Evolutionary conservation across 2,113 vertebrate genomes (phyloP), one percentile per base, ranked within the genome.

Genomic region (Vireo altiloquus): DNA sequence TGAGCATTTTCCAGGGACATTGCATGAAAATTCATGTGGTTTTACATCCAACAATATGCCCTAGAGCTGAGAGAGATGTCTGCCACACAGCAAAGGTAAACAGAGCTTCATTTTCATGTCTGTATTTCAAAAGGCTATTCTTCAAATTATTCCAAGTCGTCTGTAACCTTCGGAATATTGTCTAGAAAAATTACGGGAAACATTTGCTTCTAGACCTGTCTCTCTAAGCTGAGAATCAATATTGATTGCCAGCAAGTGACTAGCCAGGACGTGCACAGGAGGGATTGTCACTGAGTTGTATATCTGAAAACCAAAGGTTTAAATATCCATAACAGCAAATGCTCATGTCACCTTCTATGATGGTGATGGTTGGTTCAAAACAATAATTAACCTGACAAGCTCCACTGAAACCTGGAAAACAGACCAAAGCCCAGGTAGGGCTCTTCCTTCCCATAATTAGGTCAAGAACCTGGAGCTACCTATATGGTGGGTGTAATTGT

Each of bases 41-140:
- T 97, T 95, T 94, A 70, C 72, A 69, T 71, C 66, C 78, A 88
- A 40, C 66, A 94, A 63, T 16, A 40, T 90, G 64, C 19, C 50
- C 53, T 39, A 66, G 16, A 71, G 74, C 42, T 27, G 54, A 82
- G 89, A 81, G 57, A 39, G 9, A 79, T 6, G 13, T 86, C 39
- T 65, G 37, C 30, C 79, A 91, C 65, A 78, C 56, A 89, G 27
- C 7, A 4, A 21, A 95, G 83, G 82, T 66, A 88, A 90, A 86
- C 44, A 89, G n/a, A 80, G 54, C 37, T 92, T 85, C 33, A 50
- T 97, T 91, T 83, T 75, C 27, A 68, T 63, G 42, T 66, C 59
- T 75, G 12, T 49, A 37, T 64, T 96, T 90, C 86, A 82, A 68
- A 95, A 77, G 22, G 8, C 13, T 92, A 3, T 54, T 84, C 35